Percentiles rank a stretch among this genome's conserved stretches.
These are phyloP conservation scores for Scaptomyza hsui DNA, from an alignment of 1,140 invertebrate genomes.

Conservation along the genomic window DNA sequence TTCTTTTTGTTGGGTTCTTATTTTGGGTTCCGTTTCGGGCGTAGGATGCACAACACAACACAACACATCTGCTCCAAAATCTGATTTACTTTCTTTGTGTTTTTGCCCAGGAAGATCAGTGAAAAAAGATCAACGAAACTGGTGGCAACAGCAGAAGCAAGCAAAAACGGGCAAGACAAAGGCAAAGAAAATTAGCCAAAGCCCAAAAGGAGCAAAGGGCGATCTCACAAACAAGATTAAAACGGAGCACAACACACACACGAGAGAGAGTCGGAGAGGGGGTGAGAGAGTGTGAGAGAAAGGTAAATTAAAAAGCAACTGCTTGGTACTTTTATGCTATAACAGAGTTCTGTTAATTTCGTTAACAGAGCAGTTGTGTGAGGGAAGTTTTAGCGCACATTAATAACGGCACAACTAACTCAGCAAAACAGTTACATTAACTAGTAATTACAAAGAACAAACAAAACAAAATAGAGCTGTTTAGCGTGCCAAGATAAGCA, in stretches of 20 bases:
- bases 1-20: conserved; percentile 20
- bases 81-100: conserved; percentile 78
- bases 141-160: conserved; percentile 49
- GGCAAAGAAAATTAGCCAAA: conserved; percentile 64
- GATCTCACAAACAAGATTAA: conserved; percentile 79
- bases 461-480: not conserved
- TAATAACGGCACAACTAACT: conserved; percentile 1
- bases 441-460: conserved; percentile 42
- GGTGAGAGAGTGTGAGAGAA: conserved; percentile 1
- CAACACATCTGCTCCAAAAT: conserved; percentile 76
- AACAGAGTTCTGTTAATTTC: conserved; percentile 5
- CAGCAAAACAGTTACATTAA: conserved; percentile 29
- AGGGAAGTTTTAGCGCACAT: not conserved
- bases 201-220: conserved; percentile 70
- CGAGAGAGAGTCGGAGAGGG: conserved; percentile 2
- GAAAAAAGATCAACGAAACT: conserved; percentile 70
- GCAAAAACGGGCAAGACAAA: conserved; percentile 50
- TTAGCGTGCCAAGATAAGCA: not conserved
- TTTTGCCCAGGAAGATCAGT: conserved; percentile 38
- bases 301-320: conserved; percentile 26
- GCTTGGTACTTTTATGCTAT: not conserved
- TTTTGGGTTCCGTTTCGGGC: conserved; percentile 45
- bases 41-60: conserved; percentile 26
- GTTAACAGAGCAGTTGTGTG: not conserved
- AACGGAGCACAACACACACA: conserved; percentile 30